Evolutionary conservation across 2,113 vertebrate species (phyloP).

Genomic region (Pheucticus melanocephalus): DNA sequence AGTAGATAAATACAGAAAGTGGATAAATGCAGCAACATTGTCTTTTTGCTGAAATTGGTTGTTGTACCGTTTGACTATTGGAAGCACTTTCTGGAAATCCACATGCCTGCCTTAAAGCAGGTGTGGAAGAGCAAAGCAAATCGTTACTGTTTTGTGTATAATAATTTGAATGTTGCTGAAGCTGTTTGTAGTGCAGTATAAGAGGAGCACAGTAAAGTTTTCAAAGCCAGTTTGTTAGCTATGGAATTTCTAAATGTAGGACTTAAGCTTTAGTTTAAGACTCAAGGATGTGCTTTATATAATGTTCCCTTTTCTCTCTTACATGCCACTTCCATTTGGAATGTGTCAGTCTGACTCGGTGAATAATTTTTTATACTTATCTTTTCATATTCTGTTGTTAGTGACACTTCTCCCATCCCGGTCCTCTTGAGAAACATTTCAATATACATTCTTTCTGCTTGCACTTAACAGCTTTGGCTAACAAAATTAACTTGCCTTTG

Average conservation of each 20-base stretch:
- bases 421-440: neutral
- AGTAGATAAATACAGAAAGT: neutral
- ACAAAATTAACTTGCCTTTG: neutral
- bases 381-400: neutral
- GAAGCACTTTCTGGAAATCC: neutral
- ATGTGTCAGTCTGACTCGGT: slow-evolving; percentile 27
- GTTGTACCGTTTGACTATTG: neutral
- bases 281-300: neutral
- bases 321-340: slow-evolving; percentile 13
- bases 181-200: neutral
- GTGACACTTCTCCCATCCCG: neutral
- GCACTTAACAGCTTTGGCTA: slow-evolving; percentile 22
- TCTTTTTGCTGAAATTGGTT: neutral
- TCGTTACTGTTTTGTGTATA: neutral
- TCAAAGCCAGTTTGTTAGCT: neutral
- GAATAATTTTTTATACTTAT: neutral
- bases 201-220: neutral
- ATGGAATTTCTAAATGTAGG: neutral
- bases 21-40: neutral
- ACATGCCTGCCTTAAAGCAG: neutral
- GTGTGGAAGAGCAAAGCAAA: neutral
- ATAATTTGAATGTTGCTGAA: neutral
- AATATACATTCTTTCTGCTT: neutral
- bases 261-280: neutral
- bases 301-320: slow-evolving; percentile 7